phyloP scores from a whole-genome alignment of 2,113 vertebrate species.

The Taurulus bubalis region DNA sequence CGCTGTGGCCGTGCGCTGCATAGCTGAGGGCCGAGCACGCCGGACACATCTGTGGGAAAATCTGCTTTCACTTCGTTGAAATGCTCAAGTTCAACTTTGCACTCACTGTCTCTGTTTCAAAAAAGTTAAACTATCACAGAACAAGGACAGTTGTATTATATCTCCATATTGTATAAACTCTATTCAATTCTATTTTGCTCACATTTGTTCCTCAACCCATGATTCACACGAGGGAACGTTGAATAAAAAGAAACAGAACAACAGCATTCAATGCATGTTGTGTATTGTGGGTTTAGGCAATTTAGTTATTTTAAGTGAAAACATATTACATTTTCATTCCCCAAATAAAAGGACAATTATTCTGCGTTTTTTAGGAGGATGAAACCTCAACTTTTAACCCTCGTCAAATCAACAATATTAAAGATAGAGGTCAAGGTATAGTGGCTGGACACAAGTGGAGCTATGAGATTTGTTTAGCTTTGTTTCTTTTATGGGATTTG shows the following conservation, averaged over 20 bases:
- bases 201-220: not conserved
- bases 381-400: not conserved
- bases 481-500: not conserved
- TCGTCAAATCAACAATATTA: not conserved
- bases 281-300: not conserved
- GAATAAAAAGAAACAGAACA: not conserved
- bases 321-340: not conserved
- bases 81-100: not conserved
- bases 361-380: no score
- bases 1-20: conserved; percentile 33
- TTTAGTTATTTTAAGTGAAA: not conserved
- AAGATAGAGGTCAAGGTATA: not conserved
- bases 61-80: not conserved
- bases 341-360: not conserved
- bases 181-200: not conserved
- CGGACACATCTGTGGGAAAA: conserved; percentile 12
- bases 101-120: not conserved
- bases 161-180: not conserved
- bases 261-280: not conserved
- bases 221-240: not conserved
- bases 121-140: not conserved
- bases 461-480: not conserved
- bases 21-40: conserved; percentile 41
- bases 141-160: not conserved
- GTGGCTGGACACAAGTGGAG: not conserved